phyloP scores from a whole-genome alignment of 2,797 vertebrate species.

The Sebastes dallii region DNA sequence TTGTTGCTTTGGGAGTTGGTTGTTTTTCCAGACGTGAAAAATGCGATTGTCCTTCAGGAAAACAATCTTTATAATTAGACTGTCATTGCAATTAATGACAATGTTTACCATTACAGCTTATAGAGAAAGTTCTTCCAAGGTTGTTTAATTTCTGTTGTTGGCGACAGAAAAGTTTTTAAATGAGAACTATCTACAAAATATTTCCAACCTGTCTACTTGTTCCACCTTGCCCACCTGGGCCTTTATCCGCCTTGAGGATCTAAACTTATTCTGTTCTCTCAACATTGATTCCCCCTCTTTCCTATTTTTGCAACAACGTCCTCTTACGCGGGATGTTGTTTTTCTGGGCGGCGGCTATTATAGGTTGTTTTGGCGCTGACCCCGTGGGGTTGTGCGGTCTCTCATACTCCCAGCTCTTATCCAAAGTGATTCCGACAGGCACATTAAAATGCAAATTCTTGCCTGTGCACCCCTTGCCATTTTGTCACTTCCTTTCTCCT shows the following conservation, averaged over 20 bases:
- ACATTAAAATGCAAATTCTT: constrained; percentile 95
- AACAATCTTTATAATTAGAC: constrained; percentile 60
- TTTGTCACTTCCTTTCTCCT: constrained; percentile 89
- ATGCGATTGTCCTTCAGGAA: constrained; percentile 66
- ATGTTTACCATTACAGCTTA: constrained; percentile 35
- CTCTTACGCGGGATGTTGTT: constrained; percentile 61
- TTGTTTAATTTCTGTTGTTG: constrained; percentile 14
- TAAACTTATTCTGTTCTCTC: constrained; percentile 31
- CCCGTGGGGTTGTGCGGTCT: constrained; percentile 66
- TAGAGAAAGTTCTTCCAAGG: constrained; percentile 44
- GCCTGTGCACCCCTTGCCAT: constrained; percentile 81
- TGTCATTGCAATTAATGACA: constrained; percentile 66
- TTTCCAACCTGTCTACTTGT: not conserved
- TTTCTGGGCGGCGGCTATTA: constrained; percentile 65
- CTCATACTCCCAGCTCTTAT: constrained; percentile 61
- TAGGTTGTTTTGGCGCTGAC: constrained; percentile 61
- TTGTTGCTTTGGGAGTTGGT: constrained; percentile 45
- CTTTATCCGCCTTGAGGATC: not conserved
- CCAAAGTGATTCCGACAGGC: constrained; percentile 85
- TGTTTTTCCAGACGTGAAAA: constrained; percentile 52
- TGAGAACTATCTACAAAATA: not conserved
- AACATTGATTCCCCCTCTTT: not conserved
- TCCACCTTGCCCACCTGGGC: not conserved
- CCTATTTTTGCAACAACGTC: constrained; percentile 47
- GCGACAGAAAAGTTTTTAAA: constrained; percentile 3